Base-by-base conservation (phyloP, 2,113 vertebrate genomes). In the Chrysochloris asiatica region DNA sequence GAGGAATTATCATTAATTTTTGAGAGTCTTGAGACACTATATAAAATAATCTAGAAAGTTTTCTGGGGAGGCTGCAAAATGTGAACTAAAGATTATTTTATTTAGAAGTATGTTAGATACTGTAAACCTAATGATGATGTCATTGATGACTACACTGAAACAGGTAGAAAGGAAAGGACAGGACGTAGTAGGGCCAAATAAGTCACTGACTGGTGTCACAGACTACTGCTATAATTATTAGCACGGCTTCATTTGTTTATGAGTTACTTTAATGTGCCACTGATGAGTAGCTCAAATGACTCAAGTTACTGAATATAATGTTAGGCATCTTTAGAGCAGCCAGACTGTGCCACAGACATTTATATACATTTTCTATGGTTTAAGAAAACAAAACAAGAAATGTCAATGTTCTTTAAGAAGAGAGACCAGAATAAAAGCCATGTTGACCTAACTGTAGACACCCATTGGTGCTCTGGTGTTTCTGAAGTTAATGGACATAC, bases 311-410 rank as follows among this genome's bases (percentile, higher is more conserved):
- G 30, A 83, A 90, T 87, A 88, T 7, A 83, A 33, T 61, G 33
- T 36, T 16, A 81, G 65, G 56, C 63, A 10, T 36, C 43, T 81
- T 59, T 92, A 71, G 54, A 79, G 10, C 50, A 83, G 48, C 4
- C 47, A 63, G 79, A 69, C 17, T 81, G 22, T 43, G 38, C 41
- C 81, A 67, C 71, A 72, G 71, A 85, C 33, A 90, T 77, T 38
- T 80, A 67, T 19, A 28, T 28, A 59, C 33, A 61, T 61, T 88
- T 94, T 76, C 72, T 72, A 86, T 47, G 81, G 87, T 54, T 8
- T 93, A 2, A 61, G 33, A 84, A 95, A 89, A 92, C 50, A 93
- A 95, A 83, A 82, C 50, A 63, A 92, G 85, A 95, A 90, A 91
- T 36, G 50, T 38, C 76, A 59, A 48, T 56, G 50, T 86, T 86